These are phyloP conservation scores for Diplogasteroides magnus DNA, from an alignment of 1,140 invertebrate genomes.

Conservation along the genomic window DNA sequence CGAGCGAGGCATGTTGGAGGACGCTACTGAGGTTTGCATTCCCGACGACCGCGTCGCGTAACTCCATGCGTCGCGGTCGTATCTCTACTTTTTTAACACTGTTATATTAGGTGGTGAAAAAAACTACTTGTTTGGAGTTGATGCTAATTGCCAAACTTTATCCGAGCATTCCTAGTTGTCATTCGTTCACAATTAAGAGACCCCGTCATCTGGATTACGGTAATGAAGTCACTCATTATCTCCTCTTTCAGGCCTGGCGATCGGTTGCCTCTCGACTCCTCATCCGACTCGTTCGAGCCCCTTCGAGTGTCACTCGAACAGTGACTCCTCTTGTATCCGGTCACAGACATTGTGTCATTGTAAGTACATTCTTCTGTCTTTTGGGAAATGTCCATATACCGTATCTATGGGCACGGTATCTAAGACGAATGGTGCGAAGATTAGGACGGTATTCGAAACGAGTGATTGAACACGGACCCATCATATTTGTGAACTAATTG, in stretches of 20 bases:
- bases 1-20: constrained; percentile 34
- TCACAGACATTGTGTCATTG: constrained; percentile 11
- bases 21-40: constrained; percentile 26
- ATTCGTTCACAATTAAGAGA: too few species aligned
- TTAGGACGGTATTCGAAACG: too few species aligned
- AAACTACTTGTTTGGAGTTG: too few species aligned
- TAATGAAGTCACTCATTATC: too few species aligned
- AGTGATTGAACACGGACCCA: too few species aligned
- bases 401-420: too few species aligned
- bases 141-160: too few species aligned
- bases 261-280: not conserved
- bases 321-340: constrained; percentile 32
- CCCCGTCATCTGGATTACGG: too few species aligned
- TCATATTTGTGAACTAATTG: too few species aligned
- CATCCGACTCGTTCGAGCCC: constrained; percentile 32
- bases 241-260: not conserved
- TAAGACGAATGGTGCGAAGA: too few species aligned
- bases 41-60: not conserved
- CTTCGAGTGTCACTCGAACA: constrained; percentile 26
- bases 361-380: not conserved
- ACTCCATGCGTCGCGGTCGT: not conserved
- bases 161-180: too few species aligned
- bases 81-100: constrained; percentile 3
- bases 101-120: constrained; percentile 1
- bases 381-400: not conserved